Evolutionary conservation across 2,113 vertebrate species (phyloP), one percentile per base, ranked within the genome.

Genomic region (Numida meleagris): DNA sequence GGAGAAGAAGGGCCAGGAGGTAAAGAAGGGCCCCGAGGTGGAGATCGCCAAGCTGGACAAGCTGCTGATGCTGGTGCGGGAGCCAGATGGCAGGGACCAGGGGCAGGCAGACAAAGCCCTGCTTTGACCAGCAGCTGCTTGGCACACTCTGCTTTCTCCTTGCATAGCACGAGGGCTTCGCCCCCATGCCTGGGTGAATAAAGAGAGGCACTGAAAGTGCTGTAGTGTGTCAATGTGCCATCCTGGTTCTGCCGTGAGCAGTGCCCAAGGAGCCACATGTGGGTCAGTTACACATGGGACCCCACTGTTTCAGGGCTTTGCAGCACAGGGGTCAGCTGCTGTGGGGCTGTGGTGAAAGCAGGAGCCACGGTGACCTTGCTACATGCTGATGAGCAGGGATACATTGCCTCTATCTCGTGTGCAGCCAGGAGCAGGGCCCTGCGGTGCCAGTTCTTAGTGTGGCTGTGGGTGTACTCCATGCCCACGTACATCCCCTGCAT

Each of bases 21-120:
- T 96, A 5, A 98, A 98, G 80, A 98, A 98, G 81, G 98, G 98
- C 43, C 98, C 98, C 0, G 98, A 99, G 82, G 98, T 98, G 87
- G 99, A 99, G 97, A 96, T 97, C 1, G 97, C 96, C n/a, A 99
- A 99, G 96, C 81, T 99, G 98, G 99, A 99, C 96, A 99, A 98
- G 83, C 96, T 99, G 58, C 97, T 99, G 34, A 98, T 97, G 86
- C 93, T 98, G 88, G 97, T 99, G 94, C 98, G 98, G 82, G 98
- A 98, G 86, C 97, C 97, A 0, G 96, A 36, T 3, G 42, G 9
- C 27, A 88, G 14, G 36, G 5, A 18, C 46, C 1, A 11, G 43
- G 5, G 2, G 77, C 53, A 16, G 31, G 72, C 8, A 14, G 79
- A 93, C 91, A 92, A 90, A 92, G 19, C 43, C 50, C 2, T 0